Evolutionary conservation across 1,140 invertebrate species (phyloP), one percentile per base, ranked within the genome.

Genomic region (Lepeophtheirus salmonis): DNA sequence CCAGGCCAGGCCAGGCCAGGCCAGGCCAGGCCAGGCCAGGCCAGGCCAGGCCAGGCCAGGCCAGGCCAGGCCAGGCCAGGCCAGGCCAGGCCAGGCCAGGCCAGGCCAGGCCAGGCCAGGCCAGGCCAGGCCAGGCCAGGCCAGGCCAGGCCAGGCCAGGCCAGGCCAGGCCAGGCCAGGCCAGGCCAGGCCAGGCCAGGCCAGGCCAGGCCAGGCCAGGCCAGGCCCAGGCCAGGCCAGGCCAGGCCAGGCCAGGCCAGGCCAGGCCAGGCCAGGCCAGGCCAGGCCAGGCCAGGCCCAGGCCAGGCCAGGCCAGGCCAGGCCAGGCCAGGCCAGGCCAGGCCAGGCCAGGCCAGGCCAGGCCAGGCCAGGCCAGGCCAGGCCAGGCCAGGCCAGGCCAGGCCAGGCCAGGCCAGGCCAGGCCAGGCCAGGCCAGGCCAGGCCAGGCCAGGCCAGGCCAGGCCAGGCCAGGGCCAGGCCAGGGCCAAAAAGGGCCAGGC

Each of bases 201-300:
- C 63, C 64, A 66, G 64, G 64, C 63, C 64, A 66, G 64, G 64
- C 63, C 64, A 66, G 64, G 64, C 63, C 64, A 66, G 64, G 64
- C 63, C 64, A 66, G 64, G 64, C n/a, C 63, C 64, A 66, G 64
- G 64, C 63, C 64, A 66, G 64, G 64, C 63, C 64, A 66, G 64
- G 64, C 63, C 64, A 66, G 64, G 64, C 63, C 64, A 66, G 64
- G 64, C 63, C 64, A 66, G 64, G 64, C 63, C 64, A 66, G 64
- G 64, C 63, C 64, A 66, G 64, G 64, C 63, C 64, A 66, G 64
- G 64, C 63, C 64, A 66, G 64, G 64, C 63, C 64, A 66, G 64
- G 64, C 63, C 64, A 66, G 64, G 64, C 63, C 64, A 66, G 64
- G 64, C 63, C 64, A 66, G 64, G 64, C n/a, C 63, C 64, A 66